Conservation (phyloP, 2,888 invertebrate genomes). For the Graphium colonna region DNA sequence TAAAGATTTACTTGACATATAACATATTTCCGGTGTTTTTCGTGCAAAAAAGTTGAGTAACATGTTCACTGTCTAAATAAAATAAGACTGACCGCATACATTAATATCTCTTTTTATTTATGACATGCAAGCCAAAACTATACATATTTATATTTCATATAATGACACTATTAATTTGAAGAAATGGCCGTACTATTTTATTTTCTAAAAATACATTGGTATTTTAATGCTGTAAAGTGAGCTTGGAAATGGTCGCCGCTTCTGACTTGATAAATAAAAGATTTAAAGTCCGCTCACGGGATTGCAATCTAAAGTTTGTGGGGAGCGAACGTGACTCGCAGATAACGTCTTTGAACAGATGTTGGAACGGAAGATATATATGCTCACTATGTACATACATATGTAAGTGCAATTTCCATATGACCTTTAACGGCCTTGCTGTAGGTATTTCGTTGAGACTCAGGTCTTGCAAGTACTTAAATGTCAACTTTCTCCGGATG, state of each 20-base stretch:
- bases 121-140: no score
- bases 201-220: no score
- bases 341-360: constrained; percentile 12
- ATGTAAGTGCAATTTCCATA: constrained; percentile 8
- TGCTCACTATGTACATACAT: neutral
- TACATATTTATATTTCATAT: no score
- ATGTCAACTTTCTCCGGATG: constrained; percentile 19
- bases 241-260: neutral
- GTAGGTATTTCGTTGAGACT: constrained; percentile 10
- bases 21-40: constrained; percentile 3
- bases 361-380: neutral
- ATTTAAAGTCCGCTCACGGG: constrained; percentile 19
- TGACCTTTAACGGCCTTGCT: constrained; percentile 13
- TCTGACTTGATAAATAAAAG: constrained; percentile 14
- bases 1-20: constrained; percentile 1
- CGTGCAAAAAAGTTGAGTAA: no score
- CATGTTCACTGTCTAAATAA: no score
- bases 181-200: no score
- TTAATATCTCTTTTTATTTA: no score
- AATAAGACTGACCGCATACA: no score
- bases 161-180: no score
- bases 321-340: constrained; percentile 13
- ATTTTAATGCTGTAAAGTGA: no score
- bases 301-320: constrained; percentile 22
- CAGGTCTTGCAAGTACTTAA: constrained; percentile 9